Conservation (phyloP, 2,113 vertebrate species). For the Raphicerus campestris region DNA sequence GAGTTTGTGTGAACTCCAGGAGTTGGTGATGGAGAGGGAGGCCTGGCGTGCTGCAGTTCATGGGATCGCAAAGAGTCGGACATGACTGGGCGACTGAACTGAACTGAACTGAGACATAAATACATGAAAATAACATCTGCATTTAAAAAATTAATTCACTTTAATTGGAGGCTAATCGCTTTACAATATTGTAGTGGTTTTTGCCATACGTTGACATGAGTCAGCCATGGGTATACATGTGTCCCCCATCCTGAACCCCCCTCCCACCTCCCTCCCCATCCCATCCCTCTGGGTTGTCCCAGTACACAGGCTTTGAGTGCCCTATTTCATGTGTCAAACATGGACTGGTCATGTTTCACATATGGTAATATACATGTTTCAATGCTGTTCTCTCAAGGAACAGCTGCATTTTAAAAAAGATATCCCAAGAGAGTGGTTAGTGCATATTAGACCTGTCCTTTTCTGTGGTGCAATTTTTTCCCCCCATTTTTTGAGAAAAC, state of each 20-base stretch:
- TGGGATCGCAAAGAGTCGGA: no score
- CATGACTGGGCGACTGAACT: accelerated
- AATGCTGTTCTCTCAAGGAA: not conserved
- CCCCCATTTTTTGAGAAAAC: not conserved
- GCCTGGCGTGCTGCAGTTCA: no score
- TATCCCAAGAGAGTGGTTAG: not conserved
- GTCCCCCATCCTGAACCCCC: not conserved
- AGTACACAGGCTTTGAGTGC: not conserved
- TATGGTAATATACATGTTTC: not conserved
- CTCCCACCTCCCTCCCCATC: not conserved
- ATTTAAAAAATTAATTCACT: not conserved
- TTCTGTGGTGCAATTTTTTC: not conserved
- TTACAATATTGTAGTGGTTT: not conserved
- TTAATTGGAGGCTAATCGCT: not conserved
- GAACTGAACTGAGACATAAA: no score
- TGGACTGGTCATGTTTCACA: not conserved
- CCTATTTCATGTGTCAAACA: not conserved
- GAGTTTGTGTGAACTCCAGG: accelerated
- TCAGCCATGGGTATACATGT: not conserved
- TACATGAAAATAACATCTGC: not conserved
- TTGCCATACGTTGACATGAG: not conserved
- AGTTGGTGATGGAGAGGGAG: no score
- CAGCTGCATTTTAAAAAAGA: not conserved
- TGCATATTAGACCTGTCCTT: not conserved
- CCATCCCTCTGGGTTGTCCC: not conserved